A percentile compares a stretch with the other conserved stretches of the same genome.
Conservation (phyloP, 2,888 invertebrate species). For the Scaeva pyrastri region DNA sequence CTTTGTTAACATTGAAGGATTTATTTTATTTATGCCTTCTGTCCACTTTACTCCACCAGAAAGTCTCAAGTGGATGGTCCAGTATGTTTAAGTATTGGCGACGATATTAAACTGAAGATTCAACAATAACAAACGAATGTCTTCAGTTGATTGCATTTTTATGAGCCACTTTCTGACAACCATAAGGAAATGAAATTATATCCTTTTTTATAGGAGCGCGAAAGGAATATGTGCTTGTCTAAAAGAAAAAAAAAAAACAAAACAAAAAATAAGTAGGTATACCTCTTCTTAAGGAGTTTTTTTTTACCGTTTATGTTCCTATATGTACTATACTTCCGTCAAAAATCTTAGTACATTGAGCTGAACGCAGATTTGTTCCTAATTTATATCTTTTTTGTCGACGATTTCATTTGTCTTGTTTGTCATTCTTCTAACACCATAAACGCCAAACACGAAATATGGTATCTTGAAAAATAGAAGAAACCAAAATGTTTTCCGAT, state of each 20-base stretch:
- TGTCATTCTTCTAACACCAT: conserved; percentile 40
- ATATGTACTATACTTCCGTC: conserved; percentile 63
- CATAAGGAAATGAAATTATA: conserved; percentile 57
- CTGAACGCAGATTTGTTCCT: conserved; percentile 70
- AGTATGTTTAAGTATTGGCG: conserved; percentile 30
- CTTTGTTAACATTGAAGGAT: neutral
- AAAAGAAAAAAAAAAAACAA: neutral
- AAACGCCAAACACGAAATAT: conserved; percentile 3
- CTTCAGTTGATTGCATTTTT: conserved; percentile 78
- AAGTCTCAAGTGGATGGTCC: conserved; percentile 69
- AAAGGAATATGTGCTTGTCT: conserved; percentile 58
- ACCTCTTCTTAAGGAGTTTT: conserved; percentile 60
- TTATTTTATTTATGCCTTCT: no score
- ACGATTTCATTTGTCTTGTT: conserved; percentile 37
- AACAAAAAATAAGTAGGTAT: conserved; percentile 28
- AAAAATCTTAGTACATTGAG: conserved; percentile 63
- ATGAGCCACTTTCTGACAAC: conserved; percentile 75
- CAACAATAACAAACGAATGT: conserved; percentile 74
- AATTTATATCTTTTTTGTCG: conserved; percentile 64
- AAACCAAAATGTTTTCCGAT: conserved; percentile 45
- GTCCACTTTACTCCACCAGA: conserved; percentile 50
- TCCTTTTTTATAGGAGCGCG: conserved; percentile 66
- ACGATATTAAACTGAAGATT: conserved; percentile 53
- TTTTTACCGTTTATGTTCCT: conserved; percentile 47
- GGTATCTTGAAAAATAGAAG: conserved; percentile 26